These are phyloP conservation scores for Folsomia candida DNA, from an alignment of 2,888 invertebrate genomes.

Conservation along the genomic window DNA sequence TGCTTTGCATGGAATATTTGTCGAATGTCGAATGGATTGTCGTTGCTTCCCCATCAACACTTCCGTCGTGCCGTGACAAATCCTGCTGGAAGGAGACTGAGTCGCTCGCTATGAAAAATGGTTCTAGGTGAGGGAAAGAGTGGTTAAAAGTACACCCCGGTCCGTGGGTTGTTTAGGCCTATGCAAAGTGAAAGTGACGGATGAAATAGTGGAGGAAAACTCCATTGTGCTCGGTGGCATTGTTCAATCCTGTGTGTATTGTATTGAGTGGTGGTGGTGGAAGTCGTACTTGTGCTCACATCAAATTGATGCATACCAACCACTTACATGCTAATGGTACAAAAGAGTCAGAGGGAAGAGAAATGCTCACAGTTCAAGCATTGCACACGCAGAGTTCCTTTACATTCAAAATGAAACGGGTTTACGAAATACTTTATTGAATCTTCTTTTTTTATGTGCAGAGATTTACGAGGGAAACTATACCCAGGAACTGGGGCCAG, in stretches of 20 bases:
- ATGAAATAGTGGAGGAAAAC: conserved; percentile 11
- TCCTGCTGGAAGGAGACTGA: not conserved
- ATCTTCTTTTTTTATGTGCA: conserved; percentile 29
- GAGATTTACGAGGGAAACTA: conserved; percentile 50
- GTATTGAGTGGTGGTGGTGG: conserved; percentile 1
- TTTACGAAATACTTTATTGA: conserved; percentile 30
- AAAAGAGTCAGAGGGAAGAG: conserved; percentile 6
- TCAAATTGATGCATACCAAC: conserved; percentile 24
- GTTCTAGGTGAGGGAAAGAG: too few relatives aligned
- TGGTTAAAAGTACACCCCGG: too few relatives aligned
- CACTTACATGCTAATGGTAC: conserved; percentile 18
- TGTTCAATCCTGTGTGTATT: conserved; percentile 14
- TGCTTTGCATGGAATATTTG: not conserved
- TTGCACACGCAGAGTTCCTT: not conserved
- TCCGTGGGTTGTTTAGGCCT: not conserved
- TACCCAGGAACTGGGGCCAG: conserved; percentile 44
- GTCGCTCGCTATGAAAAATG: not conserved
- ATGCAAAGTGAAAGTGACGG: conserved; percentile 20
- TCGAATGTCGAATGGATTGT: not conserved
- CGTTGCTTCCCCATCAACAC: not conserved
- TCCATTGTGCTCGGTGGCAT: conserved; percentile 14
- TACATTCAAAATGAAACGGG: conserved; percentile 14
- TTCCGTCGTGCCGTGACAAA: not conserved
- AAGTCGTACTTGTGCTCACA: conserved; percentile 13
- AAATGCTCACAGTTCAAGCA: not conserved